Percentiles rank a stretch among this genome's conserved stretches.
Evolutionary conservation across 2,113 vertebrate species (phyloP).

Genomic region (Perccottus glenii): DNA sequence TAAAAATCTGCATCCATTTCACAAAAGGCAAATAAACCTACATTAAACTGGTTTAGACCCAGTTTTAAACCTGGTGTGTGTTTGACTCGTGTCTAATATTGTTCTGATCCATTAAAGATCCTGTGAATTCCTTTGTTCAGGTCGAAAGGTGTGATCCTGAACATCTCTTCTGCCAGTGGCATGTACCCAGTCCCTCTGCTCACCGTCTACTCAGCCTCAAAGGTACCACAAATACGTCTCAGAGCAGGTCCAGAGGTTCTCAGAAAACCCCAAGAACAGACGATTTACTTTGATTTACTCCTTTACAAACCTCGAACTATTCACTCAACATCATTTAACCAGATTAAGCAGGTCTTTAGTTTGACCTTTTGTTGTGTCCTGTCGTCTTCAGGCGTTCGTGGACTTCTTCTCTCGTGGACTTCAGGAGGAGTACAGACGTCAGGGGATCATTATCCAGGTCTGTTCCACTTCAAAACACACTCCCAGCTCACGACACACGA

Average conservation of each 20-base stretch:
- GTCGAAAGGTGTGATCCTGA: slow-evolving; percentile 88
- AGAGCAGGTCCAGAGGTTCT: too few species aligned
- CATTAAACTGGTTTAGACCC: too few species aligned
- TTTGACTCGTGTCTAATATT: background rate
- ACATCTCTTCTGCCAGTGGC: slow-evolving; percentile 89
- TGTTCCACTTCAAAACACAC: slow-evolving; percentile 27
- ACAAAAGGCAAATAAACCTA: too few species aligned
- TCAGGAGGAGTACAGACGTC: slow-evolving; percentile 88
- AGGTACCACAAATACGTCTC: slow-evolving; percentile 75
- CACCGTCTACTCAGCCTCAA: slow-evolving; percentile 90
- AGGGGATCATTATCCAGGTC: slow-evolving; percentile 96
- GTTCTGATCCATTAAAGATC: background rate
- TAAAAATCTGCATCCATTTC: too few species aligned
- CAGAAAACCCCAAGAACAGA: too few species aligned
- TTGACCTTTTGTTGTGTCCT: background rate
- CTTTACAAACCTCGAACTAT: too few species aligned
- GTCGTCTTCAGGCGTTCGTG: slow-evolving; percentile 85
- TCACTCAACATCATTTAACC: too few species aligned
- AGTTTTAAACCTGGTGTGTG: background rate
- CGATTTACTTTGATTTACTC: too few species aligned
- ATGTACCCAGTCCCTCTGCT: slow-evolving; percentile 84
- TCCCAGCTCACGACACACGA: too few species aligned
- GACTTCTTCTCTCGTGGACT: slow-evolving; percentile 93
- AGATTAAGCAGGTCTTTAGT: too few species aligned
- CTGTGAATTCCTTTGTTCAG: slow-evolving; percentile 48